Evolutionary conservation across 2,797 vertebrate species (phyloP).

Genomic region (Pseudomugil tenellus): DNA sequence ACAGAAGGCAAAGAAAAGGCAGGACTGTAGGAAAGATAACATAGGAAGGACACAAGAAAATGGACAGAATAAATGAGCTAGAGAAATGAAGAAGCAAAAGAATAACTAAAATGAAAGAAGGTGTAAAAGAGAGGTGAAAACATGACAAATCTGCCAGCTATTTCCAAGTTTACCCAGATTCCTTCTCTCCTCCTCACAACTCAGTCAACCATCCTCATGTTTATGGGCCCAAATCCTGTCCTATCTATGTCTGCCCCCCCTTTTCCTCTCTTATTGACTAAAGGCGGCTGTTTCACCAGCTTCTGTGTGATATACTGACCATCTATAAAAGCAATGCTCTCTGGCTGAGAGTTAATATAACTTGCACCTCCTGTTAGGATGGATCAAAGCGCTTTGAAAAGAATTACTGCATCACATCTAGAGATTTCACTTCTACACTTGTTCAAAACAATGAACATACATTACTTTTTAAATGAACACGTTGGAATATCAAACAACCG

Average conservation of each 20-base stretch:
- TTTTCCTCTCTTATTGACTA: slow-evolving; percentile 45
- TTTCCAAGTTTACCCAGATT: slow-evolving; percentile 33
- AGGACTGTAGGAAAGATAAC: neutral
- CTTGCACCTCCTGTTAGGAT: too few species aligned
- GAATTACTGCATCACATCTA: too few species aligned
- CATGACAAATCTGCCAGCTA: slow-evolving; percentile 34
- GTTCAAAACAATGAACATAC: too few species aligned
- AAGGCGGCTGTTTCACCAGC: slow-evolving; percentile 37
- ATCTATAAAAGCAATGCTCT: slow-evolving; percentile 45
- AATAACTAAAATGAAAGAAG: slow-evolving; percentile 13
- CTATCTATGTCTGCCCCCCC: neutral
- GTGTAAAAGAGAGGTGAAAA: slow-evolving; percentile 28
- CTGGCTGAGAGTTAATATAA: slow-evolving; percentile 13
- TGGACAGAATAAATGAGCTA: neutral
- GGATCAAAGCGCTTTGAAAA: too few species aligned
- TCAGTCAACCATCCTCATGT: slow-evolving; percentile 52
- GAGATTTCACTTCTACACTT: too few species aligned
- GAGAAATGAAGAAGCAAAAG: slow-evolving; percentile 12
- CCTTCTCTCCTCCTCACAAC: slow-evolving; percentile 32
- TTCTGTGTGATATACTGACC: slow-evolving; percentile 34
- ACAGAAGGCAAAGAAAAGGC: slow-evolving; percentile 3
- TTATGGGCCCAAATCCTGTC: slow-evolving; percentile 42
- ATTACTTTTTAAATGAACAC: too few species aligned
- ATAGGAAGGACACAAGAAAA: neutral
- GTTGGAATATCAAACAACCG: too few species aligned